Evolutionary conservation across 2,888 invertebrate species (phyloP), one percentile per base, ranked within the genome.

Genomic region (Troides aeacus): DNA sequence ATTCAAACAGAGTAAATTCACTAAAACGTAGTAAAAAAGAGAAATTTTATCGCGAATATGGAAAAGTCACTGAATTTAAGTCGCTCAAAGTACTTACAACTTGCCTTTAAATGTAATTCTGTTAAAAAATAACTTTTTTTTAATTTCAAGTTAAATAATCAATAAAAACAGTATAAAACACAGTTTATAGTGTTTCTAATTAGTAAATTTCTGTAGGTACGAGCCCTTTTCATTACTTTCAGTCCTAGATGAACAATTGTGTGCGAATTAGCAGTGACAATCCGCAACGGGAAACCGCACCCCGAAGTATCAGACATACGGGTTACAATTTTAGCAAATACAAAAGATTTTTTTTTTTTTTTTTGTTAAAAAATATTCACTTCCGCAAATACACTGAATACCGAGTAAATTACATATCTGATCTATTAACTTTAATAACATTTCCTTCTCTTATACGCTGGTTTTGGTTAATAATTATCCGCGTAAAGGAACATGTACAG

Each of bases 191-290:
- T 46, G n/a, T 12, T 12, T 17, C 36, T 61, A 66, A 60, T 62
- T 62, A 46, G 46, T 17, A 82, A 83, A 86, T 80, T 81, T 78
- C 74, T 78, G 80, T 79, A 30, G 23, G 81, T 86, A 84, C 81
- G 84, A 85, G 85, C 83, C 82, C 83, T 81, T 86, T 85, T 86
- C 86, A 86, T 90, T 88, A 86, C 86, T 88, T 87, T 86, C 82
- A 81, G 82, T 82, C 76, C 76, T 79, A 80, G 84, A 88, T 90
- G 88, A 89, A 90, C 89, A 89, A 91, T 90, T 89, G 89, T 86
- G 86, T 85, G 90, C 87, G 89, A 91, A 91, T 90, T 89, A 89
- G 88, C 87, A 82, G 83, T 84, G 90, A 88, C 88, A 87, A 84
- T 81, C 82, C 84, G 77, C 83, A 79, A 79, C 80, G 76, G 76